These are phyloP conservation scores for Lindbergichthys nudifrons DNA, from an alignment of 2,797 vertebrate genomes.

Conservation along the genomic window DNA sequence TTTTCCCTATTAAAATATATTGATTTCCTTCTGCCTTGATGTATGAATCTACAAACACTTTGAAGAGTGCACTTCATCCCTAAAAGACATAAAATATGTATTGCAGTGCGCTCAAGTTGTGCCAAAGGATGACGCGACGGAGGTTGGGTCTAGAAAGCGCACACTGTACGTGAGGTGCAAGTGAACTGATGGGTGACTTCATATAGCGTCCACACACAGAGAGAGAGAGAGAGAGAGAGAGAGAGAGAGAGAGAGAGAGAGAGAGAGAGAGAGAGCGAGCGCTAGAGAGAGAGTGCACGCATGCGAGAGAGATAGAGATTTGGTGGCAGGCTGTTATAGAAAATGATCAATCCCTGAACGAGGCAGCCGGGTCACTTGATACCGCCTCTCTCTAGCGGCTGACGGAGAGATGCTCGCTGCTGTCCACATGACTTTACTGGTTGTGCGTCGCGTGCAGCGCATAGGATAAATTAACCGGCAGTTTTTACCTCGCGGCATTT, in stretches of 20 bases:
- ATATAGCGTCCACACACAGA: constrained; percentile 41
- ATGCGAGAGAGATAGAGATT: constrained; percentile 10
- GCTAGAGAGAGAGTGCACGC: neutral
- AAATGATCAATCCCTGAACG: constrained; percentile 61
- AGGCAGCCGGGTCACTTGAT: constrained; percentile 62
- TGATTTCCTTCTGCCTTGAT: neutral
- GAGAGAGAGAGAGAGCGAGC: constrained; percentile 12
- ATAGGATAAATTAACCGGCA: constrained; percentile 38
- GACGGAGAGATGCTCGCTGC: constrained; percentile 51
- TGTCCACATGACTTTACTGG: constrained; percentile 59
- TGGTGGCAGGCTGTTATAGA: constrained; percentile 42
- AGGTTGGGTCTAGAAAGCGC: constrained; percentile 69
- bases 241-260: constrained; percentile 3
- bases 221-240: constrained; percentile 10
- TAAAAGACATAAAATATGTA: constrained; percentile 12
- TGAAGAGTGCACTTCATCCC: neutral
- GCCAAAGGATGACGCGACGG: constrained; percentile 73
- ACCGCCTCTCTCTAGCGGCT: constrained; percentile 51
- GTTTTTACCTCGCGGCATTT: constrained; percentile 28
- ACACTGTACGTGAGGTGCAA: constrained; percentile 81
- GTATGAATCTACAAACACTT: neutral
- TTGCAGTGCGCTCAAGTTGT: constrained; percentile 57
- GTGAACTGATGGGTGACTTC: constrained; percentile 81
- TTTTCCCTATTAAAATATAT: neutral
- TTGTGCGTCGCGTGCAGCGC: constrained; percentile 38